phyloP scores from a whole-genome alignment of 2,113 vertebrate species.

The Gila orcuttii region DNA sequence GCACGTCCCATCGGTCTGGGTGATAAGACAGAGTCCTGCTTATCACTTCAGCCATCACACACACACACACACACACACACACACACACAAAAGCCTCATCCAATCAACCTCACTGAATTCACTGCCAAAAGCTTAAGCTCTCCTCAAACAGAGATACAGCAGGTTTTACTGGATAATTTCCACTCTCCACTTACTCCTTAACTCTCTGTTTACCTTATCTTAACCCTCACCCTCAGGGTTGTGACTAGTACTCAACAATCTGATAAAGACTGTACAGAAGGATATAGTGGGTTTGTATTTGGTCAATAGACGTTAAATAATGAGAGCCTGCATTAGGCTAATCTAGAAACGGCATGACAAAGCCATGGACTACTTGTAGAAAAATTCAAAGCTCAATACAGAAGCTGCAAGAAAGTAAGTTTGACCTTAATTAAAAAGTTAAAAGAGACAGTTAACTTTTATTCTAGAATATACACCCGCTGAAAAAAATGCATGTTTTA shows the following conservation, averaged over 20 bases:
- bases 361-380: neutral
- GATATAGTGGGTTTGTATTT: neutral
- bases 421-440: neutral
- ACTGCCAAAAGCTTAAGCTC: slow-evolving; percentile 22
- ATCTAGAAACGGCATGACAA: neutral
- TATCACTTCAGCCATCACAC: slow-evolving; percentile 16
- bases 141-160: slow-evolving; percentile 28
- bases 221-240: slow-evolving; percentile 22
- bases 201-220: slow-evolving; percentile 34
- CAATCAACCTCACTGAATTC: slow-evolving; percentile 34
- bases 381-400: neutral
- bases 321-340: neutral
- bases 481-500: neutral
- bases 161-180: slow-evolving; percentile 37
- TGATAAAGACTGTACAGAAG: slow-evolving; percentile 15
- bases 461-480: neutral
- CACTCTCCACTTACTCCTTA: neutral
- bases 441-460: neutral
- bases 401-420: neutral
- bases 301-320: slow-evolving; percentile 13
- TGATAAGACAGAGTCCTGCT: slow-evolving; percentile 4
- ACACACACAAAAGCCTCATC: neutral
- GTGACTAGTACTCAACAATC: slow-evolving; percentile 16
- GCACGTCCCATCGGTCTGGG: neutral
- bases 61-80: slow-evolving; percentile 8